Conservation (phyloP, 2,797 vertebrate species). For the Protosalanx chinensis region DNA sequence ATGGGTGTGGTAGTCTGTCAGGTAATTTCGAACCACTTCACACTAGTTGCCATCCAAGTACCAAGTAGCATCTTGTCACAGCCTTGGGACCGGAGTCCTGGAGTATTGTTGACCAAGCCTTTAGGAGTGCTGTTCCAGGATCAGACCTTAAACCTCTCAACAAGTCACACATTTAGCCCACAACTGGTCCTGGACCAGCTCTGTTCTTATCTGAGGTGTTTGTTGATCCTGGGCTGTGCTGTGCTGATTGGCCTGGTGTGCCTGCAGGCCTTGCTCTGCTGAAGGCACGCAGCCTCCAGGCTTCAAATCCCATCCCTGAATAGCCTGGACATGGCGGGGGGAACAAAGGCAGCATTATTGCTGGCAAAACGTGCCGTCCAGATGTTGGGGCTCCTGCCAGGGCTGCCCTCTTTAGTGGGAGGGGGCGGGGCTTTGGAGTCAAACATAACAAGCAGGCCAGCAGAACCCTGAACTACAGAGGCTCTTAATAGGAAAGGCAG, state of each 20-base stretch:
- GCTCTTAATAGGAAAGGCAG: constrained; percentile 32
- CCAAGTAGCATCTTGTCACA: too few species aligned
- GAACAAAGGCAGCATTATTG: constrained; percentile 73
- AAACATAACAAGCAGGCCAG: constrained; percentile 65
- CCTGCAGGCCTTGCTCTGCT: constrained; percentile 34
- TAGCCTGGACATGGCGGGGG: constrained; percentile 63
- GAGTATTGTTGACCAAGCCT: too few species aligned
- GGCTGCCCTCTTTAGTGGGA: constrained; percentile 59
- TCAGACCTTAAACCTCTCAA: too few species aligned
- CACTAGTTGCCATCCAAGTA: too few species aligned
- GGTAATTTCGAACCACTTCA: too few species aligned
- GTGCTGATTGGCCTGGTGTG: constrained; percentile 26
- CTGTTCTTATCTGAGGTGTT: background rate
- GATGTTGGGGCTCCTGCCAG: constrained; percentile 75
- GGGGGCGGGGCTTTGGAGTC: constrained; percentile 41
- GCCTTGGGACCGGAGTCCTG: too few species aligned
- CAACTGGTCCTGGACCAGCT: background rate
- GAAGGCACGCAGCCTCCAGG: constrained; percentile 50
- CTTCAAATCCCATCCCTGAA: constrained; percentile 73
- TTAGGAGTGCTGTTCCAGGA: too few species aligned
- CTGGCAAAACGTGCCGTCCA: constrained; percentile 79
- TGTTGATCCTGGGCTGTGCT: background rate
- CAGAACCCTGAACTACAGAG: constrained; percentile 41
- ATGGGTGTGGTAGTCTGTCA: too few species aligned
- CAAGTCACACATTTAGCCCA: too few species aligned